Evolutionary conservation across 2,797 vertebrate genomes (phyloP).

Genomic region (Psittacula derbiana): DNA sequence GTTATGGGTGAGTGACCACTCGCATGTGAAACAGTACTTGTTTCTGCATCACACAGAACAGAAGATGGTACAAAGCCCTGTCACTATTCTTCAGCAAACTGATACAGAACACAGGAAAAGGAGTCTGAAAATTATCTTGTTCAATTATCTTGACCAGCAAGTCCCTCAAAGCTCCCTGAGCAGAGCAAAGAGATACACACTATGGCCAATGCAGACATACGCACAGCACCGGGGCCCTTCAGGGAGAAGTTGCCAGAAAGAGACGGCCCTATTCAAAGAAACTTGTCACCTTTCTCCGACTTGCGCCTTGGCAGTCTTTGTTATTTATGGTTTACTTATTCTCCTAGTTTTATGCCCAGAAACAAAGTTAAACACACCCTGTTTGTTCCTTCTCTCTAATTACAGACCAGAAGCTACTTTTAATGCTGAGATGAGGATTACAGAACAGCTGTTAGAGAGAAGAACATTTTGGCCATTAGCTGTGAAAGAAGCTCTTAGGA

Average conservation of each 20-base stretch:
- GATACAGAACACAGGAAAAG: background rate
- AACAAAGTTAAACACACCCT: background rate
- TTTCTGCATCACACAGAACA: background rate
- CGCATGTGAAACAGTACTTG: fast-evolving
- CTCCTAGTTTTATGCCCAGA: background rate
- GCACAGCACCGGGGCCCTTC: background rate
- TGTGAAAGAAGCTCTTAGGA: background rate
- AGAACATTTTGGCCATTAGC: background rate
- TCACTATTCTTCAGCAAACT: background rate
- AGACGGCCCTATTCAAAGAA: background rate
- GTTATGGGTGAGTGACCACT: background rate
- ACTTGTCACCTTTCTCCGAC: background rate
- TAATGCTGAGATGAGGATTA: background rate
- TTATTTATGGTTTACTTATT: background rate
- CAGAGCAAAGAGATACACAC: background rate
- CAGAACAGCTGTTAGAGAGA: background rate
- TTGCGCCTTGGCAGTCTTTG: background rate
- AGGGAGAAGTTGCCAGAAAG: background rate
- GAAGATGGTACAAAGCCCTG: background rate
- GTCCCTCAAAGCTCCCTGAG: background rate
- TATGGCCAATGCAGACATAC: fast-evolving
- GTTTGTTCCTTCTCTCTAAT: background rate
- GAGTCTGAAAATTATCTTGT: background rate
- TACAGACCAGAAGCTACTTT: background rate
- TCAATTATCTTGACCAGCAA: background rate